Evolutionary conservation across 2,888 invertebrate genomes (phyloP), one percentile per base, ranked within the genome.

Genomic region (Eupithecia centaureata): DNA sequence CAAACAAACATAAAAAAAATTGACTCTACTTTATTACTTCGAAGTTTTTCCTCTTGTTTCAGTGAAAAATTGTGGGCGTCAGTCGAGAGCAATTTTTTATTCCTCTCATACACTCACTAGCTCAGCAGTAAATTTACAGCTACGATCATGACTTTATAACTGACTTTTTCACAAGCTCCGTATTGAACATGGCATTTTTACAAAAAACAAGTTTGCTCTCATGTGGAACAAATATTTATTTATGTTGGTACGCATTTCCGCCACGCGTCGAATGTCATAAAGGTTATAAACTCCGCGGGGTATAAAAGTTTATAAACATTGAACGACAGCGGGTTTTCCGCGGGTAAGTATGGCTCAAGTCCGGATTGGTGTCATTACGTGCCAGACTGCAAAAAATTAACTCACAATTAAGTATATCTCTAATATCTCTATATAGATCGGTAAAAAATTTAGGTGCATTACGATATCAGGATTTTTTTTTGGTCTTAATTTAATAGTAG

Each of bases 171-270:
- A 2, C n/a, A 42, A 18, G 8, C 8, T 42, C 1, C 8, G 42
- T 4, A 18, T 42, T 18, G 18, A 42, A 42, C 18, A 32, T 32
- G 42, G n/a, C 38, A 38, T 15, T 15, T 42, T 7, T 1, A 33
- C 18, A 18, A 42, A 18, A 38, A 42, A 42, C 42, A 42, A 42
- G 0, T n/a, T 42, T 18, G 42, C 8, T 38, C n/a, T n/a, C n/a
- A 38, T 38, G n/a, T 38, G n/a, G n/a, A 38, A 38, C 38, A 38
- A n/a, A 38, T n/a, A 38, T n/a, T n/a, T n/a, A n/a, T 38, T 38
- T 38, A n/a, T 7, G 7, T 38, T 18, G n/a, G n/a, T n/a, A 42
- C 18, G 2, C 42, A 18, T 42, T 42, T 18, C 18, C n/a, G 2
- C 8, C 42, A 8, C 47, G 12, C 42, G 2, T n/a, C n/a, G 38